Conservation (phyloP, 2,113 vertebrate species). For the Myanophis thanlyinensis region DNA sequence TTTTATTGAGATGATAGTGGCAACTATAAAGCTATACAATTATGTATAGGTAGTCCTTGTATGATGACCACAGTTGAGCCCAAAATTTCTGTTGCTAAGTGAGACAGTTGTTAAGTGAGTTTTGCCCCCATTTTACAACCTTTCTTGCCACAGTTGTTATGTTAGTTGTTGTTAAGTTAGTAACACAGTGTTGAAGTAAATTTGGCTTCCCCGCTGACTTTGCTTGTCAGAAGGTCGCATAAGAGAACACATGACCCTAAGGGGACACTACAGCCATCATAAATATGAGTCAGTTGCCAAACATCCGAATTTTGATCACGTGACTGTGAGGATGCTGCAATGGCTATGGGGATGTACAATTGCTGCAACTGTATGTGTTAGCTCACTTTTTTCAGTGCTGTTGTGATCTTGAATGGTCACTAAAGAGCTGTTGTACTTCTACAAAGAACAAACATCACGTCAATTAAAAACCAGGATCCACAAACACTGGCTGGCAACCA, state of each 20-base stretch:
- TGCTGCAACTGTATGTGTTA: neutral
- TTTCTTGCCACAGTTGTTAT: neutral
- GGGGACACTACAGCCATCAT: neutral
- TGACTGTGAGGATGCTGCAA: neutral
- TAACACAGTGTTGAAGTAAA: neutral
- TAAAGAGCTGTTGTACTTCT: neutral
- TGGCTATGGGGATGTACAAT: too few relatives aligned
- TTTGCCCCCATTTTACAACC: neutral
- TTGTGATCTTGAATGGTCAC: neutral
- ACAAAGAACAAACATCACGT: too few relatives aligned
- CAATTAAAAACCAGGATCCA: too few relatives aligned
- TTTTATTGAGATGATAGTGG: neutral
- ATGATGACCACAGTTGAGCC: neutral
- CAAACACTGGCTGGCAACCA: too few relatives aligned
- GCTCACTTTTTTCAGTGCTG: neutral
- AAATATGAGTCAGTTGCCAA: neutral
- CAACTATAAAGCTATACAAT: neutral
- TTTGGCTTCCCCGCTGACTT: neutral
- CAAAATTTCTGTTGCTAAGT: neutral
- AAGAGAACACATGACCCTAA: neutral
- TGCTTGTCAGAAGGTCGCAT: neutral
- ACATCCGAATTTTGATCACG: neutral
- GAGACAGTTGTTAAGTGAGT: neutral
- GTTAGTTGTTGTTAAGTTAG: neutral
- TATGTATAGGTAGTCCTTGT: neutral